Conservation (phyloP, 2,888 invertebrate genomes). For the Acanthopleura granulata region DNA sequence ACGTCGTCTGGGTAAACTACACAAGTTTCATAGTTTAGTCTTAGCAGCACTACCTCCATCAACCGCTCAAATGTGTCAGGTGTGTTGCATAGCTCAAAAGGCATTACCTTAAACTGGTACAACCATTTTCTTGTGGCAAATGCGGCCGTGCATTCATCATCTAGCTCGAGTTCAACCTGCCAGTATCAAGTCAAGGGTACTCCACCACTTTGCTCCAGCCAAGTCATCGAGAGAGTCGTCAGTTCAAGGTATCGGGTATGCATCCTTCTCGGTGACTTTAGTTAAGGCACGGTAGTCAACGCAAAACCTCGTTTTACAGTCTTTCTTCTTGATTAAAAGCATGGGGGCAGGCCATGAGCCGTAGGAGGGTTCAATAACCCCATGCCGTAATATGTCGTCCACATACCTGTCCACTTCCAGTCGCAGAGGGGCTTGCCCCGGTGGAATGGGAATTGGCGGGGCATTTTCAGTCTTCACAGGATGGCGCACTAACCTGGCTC, state of each 20-base stretch:
- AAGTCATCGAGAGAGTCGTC: constrained; percentile 34
- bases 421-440: neutral
- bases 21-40: constrained; percentile 28
- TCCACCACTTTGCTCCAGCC: constrained; percentile 35
- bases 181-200: constrained; percentile 42
- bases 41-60: constrained; percentile 34
- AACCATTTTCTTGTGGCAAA: constrained; percentile 33
- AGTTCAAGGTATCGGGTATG: constrained; percentile 28
- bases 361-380: constrained; percentile 22
- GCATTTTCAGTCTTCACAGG: neutral
- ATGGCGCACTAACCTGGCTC: neutral
- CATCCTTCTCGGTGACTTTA: constrained; percentile 25
- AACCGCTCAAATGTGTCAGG: constrained; percentile 37
- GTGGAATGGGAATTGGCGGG: neutral
- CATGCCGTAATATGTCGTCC: constrained; percentile 24
- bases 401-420: neutral
- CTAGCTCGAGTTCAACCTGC: constrained; percentile 36
- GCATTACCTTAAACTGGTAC: constrained; percentile 35
- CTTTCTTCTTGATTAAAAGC: constrained; percentile 28
- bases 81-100: constrained; percentile 37
- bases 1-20: constrained; percentile 40
- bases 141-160: constrained; percentile 37
- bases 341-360: constrained; percentile 24
- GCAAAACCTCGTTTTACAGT: constrained; percentile 27
- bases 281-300: constrained; percentile 29